These are phyloP conservation scores for Pygoscelis adeliae DNA, from an alignment of 2,113 vertebrate genomes.

Conservation along the genomic window DNA sequence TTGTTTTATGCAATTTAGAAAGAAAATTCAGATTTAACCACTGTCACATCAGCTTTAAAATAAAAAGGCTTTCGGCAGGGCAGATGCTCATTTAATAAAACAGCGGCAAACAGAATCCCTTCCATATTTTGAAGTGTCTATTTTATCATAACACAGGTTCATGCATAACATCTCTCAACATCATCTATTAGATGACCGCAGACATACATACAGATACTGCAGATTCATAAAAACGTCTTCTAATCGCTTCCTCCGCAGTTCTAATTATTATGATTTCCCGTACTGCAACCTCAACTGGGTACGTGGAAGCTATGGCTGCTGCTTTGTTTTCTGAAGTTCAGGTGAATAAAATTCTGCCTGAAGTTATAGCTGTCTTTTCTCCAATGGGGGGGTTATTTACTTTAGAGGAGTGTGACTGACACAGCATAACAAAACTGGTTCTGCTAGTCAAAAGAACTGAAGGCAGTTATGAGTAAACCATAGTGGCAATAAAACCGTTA, in stretches of 20 bases:
- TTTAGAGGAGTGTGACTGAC: not conserved
- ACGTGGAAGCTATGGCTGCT: rapidly evolving
- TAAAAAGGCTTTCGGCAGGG: not conserved
- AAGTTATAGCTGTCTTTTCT: rapidly evolving
- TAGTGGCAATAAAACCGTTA: not conserved
- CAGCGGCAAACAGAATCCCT: not conserved
- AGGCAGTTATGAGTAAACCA: not conserved
- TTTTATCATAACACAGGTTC: not conserved
- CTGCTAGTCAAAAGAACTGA: not conserved
- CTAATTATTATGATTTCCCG: rapidly evolving
- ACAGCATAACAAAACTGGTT: rapidly evolving
- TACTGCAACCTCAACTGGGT: not conserved
- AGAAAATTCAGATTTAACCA: not conserved
- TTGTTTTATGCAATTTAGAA: not conserved
- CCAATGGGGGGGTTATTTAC: not conserved
- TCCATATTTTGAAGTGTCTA: not conserved
- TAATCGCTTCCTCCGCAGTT: rapidly evolving
- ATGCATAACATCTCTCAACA: not conserved
- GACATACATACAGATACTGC: not conserved
- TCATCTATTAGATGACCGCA: not conserved
- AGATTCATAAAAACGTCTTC: not conserved
- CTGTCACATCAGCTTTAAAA: not conserved
- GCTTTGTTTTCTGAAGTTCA: not conserved
- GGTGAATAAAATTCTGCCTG: not conserved
- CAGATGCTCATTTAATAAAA: not conserved